These are phyloP conservation scores for Sebastolobus alascanus DNA, from an alignment of 2,797 vertebrate genomes.

Conservation along the genomic window DNA sequence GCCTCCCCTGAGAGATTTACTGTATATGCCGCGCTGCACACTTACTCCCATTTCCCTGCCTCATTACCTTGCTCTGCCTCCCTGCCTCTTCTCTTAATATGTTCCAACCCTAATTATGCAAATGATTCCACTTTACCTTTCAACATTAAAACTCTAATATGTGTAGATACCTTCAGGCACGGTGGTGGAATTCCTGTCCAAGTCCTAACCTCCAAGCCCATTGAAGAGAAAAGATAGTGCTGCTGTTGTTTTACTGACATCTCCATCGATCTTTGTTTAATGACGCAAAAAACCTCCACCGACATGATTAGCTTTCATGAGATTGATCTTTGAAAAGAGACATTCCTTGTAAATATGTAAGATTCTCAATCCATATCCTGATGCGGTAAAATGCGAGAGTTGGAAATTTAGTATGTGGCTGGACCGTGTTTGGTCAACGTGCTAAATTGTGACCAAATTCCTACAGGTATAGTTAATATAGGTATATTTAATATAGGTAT, in stretches of 20 bases:
- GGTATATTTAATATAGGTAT: too few species aligned
- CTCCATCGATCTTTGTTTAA: constrained; percentile 60
- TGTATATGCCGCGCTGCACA: constrained; percentile 45
- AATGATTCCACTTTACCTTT: constrained; percentile 63
- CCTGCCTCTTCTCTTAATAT: constrained; percentile 53
- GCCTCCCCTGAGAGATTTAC: constrained; percentile 48
- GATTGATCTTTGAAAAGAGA: constrained; percentile 29
- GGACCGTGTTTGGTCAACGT: background rate
- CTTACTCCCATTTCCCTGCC: constrained; percentile 60
- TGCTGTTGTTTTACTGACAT: constrained; percentile 37
- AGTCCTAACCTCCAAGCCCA: constrained; percentile 27
- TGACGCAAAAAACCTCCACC: constrained; percentile 46
- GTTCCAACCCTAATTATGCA: constrained; percentile 68
- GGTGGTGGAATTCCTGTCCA: constrained; percentile 26
- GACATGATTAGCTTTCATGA: constrained; percentile 45
- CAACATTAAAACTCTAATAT: constrained; percentile 49
- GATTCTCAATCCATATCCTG: background rate
- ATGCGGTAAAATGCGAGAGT: background rate
- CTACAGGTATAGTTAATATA: background rate
- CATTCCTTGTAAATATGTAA: background rate
- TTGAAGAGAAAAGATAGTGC: constrained; percentile 23
- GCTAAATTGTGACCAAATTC: background rate
- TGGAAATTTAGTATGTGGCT: background rate
- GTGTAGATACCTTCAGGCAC: constrained; percentile 50
- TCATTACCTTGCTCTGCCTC: constrained; percentile 67